phyloP scores from a whole-genome alignment of 2,888 invertebrate species.

The Oscheius myriophilus region DNA sequence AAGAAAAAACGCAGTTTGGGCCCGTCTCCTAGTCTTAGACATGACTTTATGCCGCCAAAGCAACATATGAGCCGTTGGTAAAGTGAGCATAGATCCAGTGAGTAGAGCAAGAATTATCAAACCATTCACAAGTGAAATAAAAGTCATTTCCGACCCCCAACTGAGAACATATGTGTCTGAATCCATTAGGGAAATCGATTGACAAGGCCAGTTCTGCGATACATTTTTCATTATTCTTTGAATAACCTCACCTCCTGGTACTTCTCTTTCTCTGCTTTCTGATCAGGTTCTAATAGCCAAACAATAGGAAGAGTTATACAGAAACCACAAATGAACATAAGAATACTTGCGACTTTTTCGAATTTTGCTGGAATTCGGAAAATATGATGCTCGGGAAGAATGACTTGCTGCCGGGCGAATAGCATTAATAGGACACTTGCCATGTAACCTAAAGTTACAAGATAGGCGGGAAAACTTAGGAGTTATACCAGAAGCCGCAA shows the following conservation, averaged over 20 bases:
- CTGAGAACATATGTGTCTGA: neutral
- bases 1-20: constrained; percentile 1
- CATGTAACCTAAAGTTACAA: neutral
- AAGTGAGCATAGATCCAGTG: neutral
- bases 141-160: neutral
- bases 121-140: neutral
- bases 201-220: constrained; percentile 1
- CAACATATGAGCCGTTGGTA: constrained; percentile 7
- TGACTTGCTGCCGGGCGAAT: constrained; percentile 13
- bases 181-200: constrained; percentile 1
- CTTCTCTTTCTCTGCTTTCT: neutral
- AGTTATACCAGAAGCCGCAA: constrained; percentile 9
- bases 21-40: neutral
- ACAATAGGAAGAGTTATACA: neutral
- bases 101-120: neutral
- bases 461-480: neutral
- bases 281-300: neutral
- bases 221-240: neutral
- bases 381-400: constrained; percentile 1
- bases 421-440: constrained; percentile 12
- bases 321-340: neutral
- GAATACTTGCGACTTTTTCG: neutral
- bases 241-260: constrained; percentile 16
- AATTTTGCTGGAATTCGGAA: constrained; percentile 2
- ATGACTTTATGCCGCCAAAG: constrained; percentile 2